phyloP scores from a whole-genome alignment of 2,113 vertebrate genomes.

The Onychorhynchus coronatus region DNA sequence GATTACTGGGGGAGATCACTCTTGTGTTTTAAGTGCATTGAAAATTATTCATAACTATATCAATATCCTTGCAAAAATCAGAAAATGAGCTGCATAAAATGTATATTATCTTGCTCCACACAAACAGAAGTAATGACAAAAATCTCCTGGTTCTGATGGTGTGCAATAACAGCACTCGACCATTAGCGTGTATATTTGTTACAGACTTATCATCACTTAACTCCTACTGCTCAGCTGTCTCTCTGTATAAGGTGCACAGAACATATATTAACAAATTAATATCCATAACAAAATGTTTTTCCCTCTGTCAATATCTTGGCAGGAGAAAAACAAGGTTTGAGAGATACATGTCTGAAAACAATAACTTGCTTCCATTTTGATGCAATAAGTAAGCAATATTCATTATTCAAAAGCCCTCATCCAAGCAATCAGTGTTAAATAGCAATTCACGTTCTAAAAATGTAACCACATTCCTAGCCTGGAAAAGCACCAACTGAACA shows the following conservation, averaged over 20 bases:
- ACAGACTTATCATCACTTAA: not conserved
- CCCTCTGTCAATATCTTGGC: not conserved
- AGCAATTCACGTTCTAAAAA: not conserved
- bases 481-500: not conserved
- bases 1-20: not conserved
- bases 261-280: not conserved
- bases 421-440: not conserved
- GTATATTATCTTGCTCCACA: not conserved
- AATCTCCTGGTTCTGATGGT: not conserved
- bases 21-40: not conserved
- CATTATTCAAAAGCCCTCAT: not conserved
- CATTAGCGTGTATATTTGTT: not conserved
- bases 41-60: not conserved
- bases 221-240: slow-evolving; percentile 30
- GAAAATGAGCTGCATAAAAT: not conserved
- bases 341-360: not conserved
- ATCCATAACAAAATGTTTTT: not conserved
- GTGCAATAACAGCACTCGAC: not conserved
- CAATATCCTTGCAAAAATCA: not conserved
- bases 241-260: not conserved
- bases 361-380: not conserved
- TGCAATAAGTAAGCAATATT: not conserved
- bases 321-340: not conserved
- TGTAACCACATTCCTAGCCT: not conserved
- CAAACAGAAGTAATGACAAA: not conserved